Percentiles rank a stretch among this genome's conserved stretches.
Evolutionary conservation across 2,888 invertebrate genomes (phyloP).

Genomic region (Drepana falcataria): DNA sequence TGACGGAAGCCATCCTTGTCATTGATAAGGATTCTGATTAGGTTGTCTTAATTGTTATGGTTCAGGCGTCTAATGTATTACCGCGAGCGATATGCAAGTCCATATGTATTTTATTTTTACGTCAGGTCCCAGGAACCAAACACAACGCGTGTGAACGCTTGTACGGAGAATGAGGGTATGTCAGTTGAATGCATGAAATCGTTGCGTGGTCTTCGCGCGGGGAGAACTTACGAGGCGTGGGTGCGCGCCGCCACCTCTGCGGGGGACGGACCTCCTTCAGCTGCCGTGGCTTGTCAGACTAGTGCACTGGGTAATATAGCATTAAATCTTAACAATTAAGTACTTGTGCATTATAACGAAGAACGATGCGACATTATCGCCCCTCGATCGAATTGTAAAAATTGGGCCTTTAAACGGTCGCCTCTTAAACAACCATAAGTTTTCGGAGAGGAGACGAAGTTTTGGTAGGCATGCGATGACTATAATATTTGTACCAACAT

Average conservation of each 20-base stretch:
- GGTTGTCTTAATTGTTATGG: too few species aligned
- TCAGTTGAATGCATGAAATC: slow-evolving; percentile 76
- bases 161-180: slow-evolving; percentile 55
- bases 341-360: slow-evolving; percentile 5
- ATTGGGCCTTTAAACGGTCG: too few species aligned
- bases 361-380: too few species aligned
- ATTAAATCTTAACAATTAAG: not conserved
- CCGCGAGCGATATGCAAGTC: too few species aligned
- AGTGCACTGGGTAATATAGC: slow-evolving; percentile 53
- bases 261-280: slow-evolving; percentile 81
- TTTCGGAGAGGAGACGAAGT: too few species aligned
- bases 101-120: not conserved
- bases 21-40: too few species aligned
- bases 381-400: too few species aligned
- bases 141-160: slow-evolving; percentile 55
- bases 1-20: too few species aligned
- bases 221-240: slow-evolving; percentile 91
- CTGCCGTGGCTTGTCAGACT: slow-evolving; percentile 67
- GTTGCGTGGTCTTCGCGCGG: slow-evolving; percentile 82
- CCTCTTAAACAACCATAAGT: too few species aligned
- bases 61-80: too few species aligned
- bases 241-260: slow-evolving; percentile 88
- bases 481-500: too few species aligned
- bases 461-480: too few species aligned
- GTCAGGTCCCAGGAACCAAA: slow-evolving; percentile 65